Conservation (phyloP, 2,113 vertebrate genomes). For the Callipepla squamata region DNA sequence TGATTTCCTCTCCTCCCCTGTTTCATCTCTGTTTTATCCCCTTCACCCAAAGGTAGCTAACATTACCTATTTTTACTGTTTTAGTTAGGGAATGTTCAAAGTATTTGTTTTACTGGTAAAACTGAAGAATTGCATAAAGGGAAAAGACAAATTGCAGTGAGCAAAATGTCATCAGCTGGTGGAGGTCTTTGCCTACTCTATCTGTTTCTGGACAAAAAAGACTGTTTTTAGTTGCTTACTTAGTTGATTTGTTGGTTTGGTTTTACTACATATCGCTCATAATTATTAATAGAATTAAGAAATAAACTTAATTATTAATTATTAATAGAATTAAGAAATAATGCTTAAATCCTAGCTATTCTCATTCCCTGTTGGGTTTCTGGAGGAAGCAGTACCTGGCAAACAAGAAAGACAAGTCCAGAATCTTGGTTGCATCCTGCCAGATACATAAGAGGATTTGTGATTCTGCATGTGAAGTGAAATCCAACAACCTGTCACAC, state of each 20-base stretch:
- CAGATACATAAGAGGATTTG: background rate
- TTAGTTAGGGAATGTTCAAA: background rate
- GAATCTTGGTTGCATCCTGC: background rate
- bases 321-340: background rate
- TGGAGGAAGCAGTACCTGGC: background rate
- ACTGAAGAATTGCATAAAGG: background rate
- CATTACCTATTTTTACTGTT: conserved; percentile 40
- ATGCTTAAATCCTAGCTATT: background rate
- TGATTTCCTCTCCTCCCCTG: background rate
- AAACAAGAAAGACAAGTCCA: background rate
- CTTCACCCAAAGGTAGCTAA: background rate
- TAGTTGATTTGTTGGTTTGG: background rate
- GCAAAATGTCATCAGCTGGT: background rate
- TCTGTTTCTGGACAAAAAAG: background rate
- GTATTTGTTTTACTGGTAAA: background rate
- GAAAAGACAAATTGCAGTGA: background rate
- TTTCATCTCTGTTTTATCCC: background rate
- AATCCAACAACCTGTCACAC: background rate
- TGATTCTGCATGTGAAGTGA: background rate
- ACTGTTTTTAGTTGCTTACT: background rate
- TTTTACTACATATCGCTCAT: background rate
- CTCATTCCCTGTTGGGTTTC: background rate
- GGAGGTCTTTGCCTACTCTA: background rate
- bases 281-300: background rate
- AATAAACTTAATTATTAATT: background rate